Conservation (phyloP, 2,888 invertebrate species). For the Leptura quadrifasciata region DNA sequence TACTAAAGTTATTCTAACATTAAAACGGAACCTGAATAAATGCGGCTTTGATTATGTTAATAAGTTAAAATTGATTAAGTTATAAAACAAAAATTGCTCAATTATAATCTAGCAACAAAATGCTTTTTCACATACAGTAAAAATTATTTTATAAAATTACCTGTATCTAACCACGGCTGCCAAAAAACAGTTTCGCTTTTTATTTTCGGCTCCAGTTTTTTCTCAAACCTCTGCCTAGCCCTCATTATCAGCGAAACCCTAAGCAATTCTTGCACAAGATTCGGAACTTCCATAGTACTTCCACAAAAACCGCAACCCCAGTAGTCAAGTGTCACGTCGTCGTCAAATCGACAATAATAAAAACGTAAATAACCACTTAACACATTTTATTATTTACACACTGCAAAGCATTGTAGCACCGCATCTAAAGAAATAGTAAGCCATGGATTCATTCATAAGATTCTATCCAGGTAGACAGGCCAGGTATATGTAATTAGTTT, state of each 20-base stretch:
- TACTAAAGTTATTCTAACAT: not conserved
- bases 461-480: slow-evolving; percentile 69
- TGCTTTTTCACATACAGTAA: not conserved
- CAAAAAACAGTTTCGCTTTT: slow-evolving; percentile 64
- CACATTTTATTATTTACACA: slow-evolving; percentile 55
- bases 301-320: slow-evolving; percentile 29
- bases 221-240: slow-evolving; percentile 50
- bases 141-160: slow-evolving; percentile 56
- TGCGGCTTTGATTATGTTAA: slow-evolving; percentile 3
- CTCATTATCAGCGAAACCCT: slow-evolving; percentile 65
- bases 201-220: slow-evolving; percentile 27
- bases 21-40: not conserved
- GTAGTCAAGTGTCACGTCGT: slow-evolving; percentile 9
- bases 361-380: slow-evolving; percentile 44
- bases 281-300: slow-evolving; percentile 67
- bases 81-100: not conserved
- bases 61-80: not conserved
- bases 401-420: slow-evolving; percentile 61
- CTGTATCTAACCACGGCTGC: slow-evolving; percentile 73
- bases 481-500: slow-evolving; percentile 73
- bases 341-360: slow-evolving; percentile 40
- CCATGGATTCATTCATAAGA: slow-evolving; percentile 72
- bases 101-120: not conserved
- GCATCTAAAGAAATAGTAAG: slow-evolving; percentile 68
- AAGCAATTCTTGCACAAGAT: slow-evolving; percentile 66